These are phyloP conservation scores for Hetaerina americana DNA, from an alignment of 1,140 invertebrate species.

Conservation along the genomic window DNA sequence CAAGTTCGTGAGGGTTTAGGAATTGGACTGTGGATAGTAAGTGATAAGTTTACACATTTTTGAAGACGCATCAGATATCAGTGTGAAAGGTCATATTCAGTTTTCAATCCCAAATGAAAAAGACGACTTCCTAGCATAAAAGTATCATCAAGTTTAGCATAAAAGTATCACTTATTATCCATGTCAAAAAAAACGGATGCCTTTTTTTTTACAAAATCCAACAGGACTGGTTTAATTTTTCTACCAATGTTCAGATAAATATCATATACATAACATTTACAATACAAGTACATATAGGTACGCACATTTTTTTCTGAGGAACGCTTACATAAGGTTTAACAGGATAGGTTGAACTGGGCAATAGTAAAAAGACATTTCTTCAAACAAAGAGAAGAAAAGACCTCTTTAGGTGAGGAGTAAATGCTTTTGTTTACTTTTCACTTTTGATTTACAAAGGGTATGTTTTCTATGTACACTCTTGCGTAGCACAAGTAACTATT, in stretches of 20 bases:
- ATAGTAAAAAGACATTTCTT: background rate
- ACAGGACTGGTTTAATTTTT: background rate
- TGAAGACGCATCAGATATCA: background rate
- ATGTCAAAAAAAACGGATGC: background rate
- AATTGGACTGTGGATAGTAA: background rate
- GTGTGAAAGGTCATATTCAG: background rate
- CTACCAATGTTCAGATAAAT: background rate
- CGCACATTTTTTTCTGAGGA: background rate
- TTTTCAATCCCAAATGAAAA: background rate
- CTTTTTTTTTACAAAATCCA: background rate
- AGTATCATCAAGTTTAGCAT: no score
- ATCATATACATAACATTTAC: background rate
- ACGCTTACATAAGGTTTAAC: background rate
- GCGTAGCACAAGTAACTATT: background rate
- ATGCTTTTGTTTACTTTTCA: no score
- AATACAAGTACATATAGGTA: background rate
- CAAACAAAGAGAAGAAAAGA: no score
- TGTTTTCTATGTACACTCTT: background rate
- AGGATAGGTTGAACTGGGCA: background rate
- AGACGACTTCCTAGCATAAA: no score
- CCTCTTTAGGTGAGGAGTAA: no score
- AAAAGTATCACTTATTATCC: background rate
- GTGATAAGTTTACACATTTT: background rate
- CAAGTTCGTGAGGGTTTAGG: background rate
- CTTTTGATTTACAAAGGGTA: background rate